Evolutionary conservation across 2,113 vertebrate genomes (phyloP), one percentile per base, ranked within the genome.

Genomic region (Vimba vimba): DNA sequence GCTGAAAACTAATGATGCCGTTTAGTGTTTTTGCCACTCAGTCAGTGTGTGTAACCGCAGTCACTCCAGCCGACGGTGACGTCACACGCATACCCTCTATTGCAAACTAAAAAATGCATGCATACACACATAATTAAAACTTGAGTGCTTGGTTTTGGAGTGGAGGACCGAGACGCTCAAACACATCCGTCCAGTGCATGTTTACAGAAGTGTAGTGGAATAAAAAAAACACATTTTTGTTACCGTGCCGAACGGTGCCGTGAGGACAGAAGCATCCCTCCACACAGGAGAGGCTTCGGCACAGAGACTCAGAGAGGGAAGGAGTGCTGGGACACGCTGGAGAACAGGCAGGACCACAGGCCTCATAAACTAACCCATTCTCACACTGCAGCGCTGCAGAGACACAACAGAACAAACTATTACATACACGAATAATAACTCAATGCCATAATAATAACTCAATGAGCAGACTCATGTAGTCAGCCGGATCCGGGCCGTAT

Each of bases 261-360:
- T 89, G 9, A 0, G 96, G 96, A 66, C 97, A 97, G 93, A 98
- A 98, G 89, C 97, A 98, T 57, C 97, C 97, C 86, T 98, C 97
- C 84, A 97, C 93, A 50, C 97, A 97, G 66, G 94, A 90, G 0
- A 96, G 69, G 1, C 87, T 71, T 0, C 60, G 89, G 68, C 97
- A 98, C 82, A 91, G 93, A 43, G 94, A 93, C 0, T 94, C 88
- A 0, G 90, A 87, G 75, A 90, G 93, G 8, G 87, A 86, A 23
- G 83, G 88, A 0, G 89, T 87, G 33, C 88, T 89, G 4, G 90
- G 92, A 91, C 97, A 98, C 25, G 93, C 95, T 0, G 71, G 89
- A 0, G 95, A 92, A 76, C 96, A 98, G 2, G 92, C 87, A 0
- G 96, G 93, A 21, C 97, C 97, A 9, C 97, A 98, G 62, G 97